Base-by-base conservation (phyloP, 2,888 invertebrate genomes). In the Brachylomia viminalis region DNA sequence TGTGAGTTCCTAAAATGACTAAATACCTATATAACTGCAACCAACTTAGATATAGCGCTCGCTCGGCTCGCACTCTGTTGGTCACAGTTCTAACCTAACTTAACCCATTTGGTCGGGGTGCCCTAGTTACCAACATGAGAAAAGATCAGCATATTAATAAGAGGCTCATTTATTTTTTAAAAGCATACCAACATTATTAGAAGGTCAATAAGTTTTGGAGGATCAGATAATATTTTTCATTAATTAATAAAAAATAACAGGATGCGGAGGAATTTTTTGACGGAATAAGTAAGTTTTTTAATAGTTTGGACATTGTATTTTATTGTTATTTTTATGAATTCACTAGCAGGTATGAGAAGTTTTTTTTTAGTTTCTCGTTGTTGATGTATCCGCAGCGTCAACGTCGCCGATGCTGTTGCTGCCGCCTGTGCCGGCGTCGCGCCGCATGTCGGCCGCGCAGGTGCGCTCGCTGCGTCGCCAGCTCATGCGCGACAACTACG, bases 401-500 rank as follows among this genome's bases (percentile, higher is more conserved):
- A n/a, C 68, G 33, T 38, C 61, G 23, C 56, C n/a, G 4, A 30
- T 33, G 61, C 49, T 8, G 61, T n/a, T 17, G 56, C 42, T 15
- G 52, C 45, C 33, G 49, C 38, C 30, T 13, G 27, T 1, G 38
- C 15, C 42, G 33, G 17, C 8, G 10, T 1, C 66, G 56, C 73
- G 52, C 10, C 75, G 54, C 68, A 54, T 38, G 47, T 15, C 77
- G 2, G 61, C 64, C 27, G 76, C 72, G 11, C 77, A 91, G 20
- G 80, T 82, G 10, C 81, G 79, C 6, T 75, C 78, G 15, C 79
- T 93, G 38, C 90, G 93, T 0, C 87, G 90, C 10, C 90, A 92
- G 74, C 89, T 94, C 42, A 92, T 92, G 90, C 73, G 80, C 4
- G 87, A 93, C 76, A 94, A 94, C 88, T 93, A 94, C 77, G 94